Conservation (phyloP, 2,113 vertebrate species). For the Pelmatolapia mariae region DNA sequence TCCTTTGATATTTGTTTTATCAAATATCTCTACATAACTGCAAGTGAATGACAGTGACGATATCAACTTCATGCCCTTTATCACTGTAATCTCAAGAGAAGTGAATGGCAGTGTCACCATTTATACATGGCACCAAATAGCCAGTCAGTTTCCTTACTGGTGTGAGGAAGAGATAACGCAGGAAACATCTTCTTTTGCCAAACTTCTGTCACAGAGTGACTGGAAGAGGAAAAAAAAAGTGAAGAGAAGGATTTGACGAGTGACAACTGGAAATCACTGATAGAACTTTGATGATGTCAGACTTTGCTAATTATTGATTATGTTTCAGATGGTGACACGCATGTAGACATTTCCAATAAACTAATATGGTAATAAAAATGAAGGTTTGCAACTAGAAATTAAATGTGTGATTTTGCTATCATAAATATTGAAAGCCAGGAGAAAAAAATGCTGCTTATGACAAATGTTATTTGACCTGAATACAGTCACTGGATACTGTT, state of each 20-base stretch:
- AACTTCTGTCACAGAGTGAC: neutral
- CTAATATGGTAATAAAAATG: neutral
- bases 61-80: neutral
- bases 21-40: neutral
- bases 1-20: neutral
- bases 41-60: neutral
- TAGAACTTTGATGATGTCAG: constrained; percentile 8
- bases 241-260: neutral
- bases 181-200: neutral
- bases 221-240: neutral
- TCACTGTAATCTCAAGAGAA: neutral
- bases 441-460: neutral
- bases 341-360: neutral
- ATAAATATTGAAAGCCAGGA: neutral
- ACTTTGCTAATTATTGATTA: constrained; percentile 26
- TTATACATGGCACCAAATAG: neutral
- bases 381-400: neutral
- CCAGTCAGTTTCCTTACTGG: constrained; percentile 37
- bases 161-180: constrained; percentile 42
- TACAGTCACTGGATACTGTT: neutral
- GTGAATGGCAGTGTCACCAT: constrained; percentile 7
- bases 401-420: neutral
- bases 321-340: neutral
- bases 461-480: neutral
- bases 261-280: constrained; percentile 41